Conservation (phyloP, 2,113 vertebrate genomes). For the Henicopernis longicauda region DNA sequence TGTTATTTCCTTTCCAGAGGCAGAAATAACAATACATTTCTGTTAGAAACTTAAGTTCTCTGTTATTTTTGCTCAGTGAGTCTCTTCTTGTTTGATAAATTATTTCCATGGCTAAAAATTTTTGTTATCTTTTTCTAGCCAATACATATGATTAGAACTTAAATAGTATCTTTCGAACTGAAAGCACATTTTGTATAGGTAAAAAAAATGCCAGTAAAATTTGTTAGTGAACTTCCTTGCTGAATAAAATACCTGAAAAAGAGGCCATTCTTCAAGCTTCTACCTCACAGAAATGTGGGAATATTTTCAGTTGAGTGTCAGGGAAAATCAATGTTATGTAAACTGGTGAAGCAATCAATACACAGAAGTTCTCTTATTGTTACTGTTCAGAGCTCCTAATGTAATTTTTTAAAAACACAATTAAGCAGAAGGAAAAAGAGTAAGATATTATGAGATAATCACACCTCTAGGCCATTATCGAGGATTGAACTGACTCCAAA, state of each 20-base stretch:
- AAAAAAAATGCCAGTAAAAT: background rate
- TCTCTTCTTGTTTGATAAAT: background rate
- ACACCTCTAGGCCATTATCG: background rate
- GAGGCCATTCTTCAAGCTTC: background rate
- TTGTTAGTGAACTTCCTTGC: background rate
- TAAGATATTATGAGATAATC: background rate
- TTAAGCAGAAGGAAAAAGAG: background rate
- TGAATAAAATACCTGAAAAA: background rate
- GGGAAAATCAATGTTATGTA: background rate
- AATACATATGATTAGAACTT: background rate
- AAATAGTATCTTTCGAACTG: background rate
- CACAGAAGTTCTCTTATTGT: background rate
- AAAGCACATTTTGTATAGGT: background rate
- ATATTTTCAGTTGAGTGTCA: background rate
- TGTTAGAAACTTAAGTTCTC: background rate
- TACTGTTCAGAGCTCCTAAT: background rate
- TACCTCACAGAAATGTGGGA: background rate
- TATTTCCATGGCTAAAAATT: background rate
- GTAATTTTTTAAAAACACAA: background rate
- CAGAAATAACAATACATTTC: background rate
- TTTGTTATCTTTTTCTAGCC: background rate
- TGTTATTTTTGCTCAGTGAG: background rate
- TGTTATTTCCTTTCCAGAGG: background rate
- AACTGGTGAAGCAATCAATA: background rate
- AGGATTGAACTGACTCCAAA: background rate